Evolutionary conservation across 2,113 vertebrate species (phyloP).

Genomic region (Pseudorectes ferrugineus): DNA sequence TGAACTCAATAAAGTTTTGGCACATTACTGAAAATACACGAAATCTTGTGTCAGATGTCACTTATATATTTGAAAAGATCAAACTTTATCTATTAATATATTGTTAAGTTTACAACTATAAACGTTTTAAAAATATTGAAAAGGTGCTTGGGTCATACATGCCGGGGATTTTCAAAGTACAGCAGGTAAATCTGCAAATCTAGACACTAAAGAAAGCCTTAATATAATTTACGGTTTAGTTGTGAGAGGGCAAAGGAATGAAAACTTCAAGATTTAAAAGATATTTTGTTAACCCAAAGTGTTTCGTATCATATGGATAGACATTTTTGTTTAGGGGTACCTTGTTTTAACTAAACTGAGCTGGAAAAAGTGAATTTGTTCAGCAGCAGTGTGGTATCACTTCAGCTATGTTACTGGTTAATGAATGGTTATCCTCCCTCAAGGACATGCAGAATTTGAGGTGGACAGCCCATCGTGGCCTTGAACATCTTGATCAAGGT

Average conservation of each 20-base stretch:
- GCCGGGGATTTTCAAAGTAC: not conserved
- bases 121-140: not conserved
- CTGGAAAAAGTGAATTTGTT: not conserved
- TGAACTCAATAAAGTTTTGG: conserved; percentile 4
- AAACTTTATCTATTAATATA: not conserved
- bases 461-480: not conserved
- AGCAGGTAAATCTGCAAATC: not conserved
- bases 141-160: not conserved
- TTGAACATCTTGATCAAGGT: not conserved
- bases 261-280: not conserved
- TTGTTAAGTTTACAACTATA: not conserved
- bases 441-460: not conserved
- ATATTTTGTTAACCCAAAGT: not conserved
- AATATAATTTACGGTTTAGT: not conserved
- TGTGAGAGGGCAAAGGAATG: not conserved
- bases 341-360: not conserved
- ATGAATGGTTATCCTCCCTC: not conserved
- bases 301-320: not conserved
- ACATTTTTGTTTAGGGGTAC: not conserved
- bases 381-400: fast-evolving
- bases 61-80: not conserved
- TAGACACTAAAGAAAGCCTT: not conserved
- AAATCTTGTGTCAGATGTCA: not conserved
- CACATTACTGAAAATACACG: not conserved
- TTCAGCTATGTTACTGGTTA: not conserved